Conservation (phyloP, 2,113 vertebrate genomes). For the Struthio camelus region DNA sequence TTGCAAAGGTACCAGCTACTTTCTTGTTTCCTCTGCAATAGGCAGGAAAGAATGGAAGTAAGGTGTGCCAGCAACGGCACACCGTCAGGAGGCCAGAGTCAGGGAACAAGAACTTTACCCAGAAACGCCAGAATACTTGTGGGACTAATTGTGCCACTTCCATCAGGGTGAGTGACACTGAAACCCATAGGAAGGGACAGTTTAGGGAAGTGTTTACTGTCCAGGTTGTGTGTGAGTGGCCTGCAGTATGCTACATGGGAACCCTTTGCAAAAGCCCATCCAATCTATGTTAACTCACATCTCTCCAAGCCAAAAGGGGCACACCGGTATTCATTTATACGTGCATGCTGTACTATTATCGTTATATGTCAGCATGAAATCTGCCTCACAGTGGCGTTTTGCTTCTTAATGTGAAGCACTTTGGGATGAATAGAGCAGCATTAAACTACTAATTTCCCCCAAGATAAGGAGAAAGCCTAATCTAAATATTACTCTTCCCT, state of each 20-base stretch:
- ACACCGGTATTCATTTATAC: not conserved
- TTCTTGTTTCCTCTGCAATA: not conserved
- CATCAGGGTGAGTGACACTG: not conserved
- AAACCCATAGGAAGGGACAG: not conserved
- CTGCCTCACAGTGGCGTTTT: not conserved
- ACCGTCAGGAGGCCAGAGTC: not conserved
- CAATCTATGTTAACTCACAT: not conserved
- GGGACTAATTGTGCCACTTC: not conserved
- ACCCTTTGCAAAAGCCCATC: not conserved
- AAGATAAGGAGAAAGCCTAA: not conserved
- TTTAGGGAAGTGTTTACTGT: not conserved
- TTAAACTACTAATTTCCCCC: not conserved
- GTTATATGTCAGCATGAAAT: not conserved
- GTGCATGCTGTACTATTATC: not conserved
- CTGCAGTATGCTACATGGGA: not conserved
- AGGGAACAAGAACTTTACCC: not conserved
- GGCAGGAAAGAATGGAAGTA: not conserved
- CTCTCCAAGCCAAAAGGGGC: not conserved
- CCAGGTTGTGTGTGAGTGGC: not conserved
- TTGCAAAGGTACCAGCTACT: slow-evolving; percentile 75
- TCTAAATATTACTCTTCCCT: not conserved
- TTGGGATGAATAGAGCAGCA: not conserved
- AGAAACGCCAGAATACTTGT: not conserved
- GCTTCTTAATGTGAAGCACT: not conserved
- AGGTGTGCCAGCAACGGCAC: not conserved